Base-by-base conservation (phyloP, 1,140 invertebrate genomes). In the Drosophila sproati region DNA sequence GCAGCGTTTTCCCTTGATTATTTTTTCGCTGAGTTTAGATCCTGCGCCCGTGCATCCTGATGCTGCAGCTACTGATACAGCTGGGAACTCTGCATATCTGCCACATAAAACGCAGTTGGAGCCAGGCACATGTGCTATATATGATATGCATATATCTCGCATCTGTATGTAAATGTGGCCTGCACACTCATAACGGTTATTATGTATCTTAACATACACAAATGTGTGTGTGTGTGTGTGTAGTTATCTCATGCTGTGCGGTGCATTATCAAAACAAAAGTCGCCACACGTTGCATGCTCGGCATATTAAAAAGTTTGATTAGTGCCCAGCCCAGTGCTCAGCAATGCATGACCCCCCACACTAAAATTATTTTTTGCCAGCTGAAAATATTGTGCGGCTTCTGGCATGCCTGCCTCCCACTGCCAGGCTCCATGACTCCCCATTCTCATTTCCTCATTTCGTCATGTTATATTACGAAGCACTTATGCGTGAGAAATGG, bases 241-340 rank as follows among this genome's bases (percentile, higher is more conserved):
- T 43, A 20, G 8, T 29, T 45, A 60, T 20, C 32, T 41, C 57
- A 6, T 41, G 48, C 29, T 47, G 28, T 57, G 55, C 63, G 63
- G 56, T 66, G 72, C 54, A 43, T 56, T 66, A 66, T 77, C 78
- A 79, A 70, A 82, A 87, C 82, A 87, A 82, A 79, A 82, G 82
- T 87, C 85, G 70, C 75, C 82, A 66, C 83, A 89, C 80, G 77
- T 80, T 87, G 83, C 80, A 67, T 59, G 83, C 72, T 68, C 48
- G 77, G 80, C 80, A 87, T 87, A 87, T 88, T 88, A 88, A 87
- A 88, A 88, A 89, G 77, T 88, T 88, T 88, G 85, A 88, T 88
- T 88, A 88, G 83, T 87, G 77, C 70, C 73, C 79, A 85, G 82
- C 77, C 78, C 66, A 77, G 66, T 78, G 81, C 63, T 54, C 60